Evolutionary conservation across 2,113 vertebrate genomes (phyloP), one percentile per base, ranked within the genome.

Genomic region (Balaeniceps rex): DNA sequence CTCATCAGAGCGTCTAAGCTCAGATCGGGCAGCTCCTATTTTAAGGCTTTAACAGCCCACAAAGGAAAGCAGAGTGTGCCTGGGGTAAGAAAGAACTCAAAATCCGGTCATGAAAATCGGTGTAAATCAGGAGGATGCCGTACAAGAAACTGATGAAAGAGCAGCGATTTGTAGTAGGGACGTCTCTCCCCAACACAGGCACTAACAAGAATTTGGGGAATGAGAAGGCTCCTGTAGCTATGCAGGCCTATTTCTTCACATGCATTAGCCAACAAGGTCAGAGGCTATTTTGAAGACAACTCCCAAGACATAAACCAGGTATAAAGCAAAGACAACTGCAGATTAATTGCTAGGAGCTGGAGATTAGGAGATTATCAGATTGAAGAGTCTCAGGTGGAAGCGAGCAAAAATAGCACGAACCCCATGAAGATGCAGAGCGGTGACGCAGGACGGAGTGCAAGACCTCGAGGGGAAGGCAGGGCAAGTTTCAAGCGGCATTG

Each of bases 311-410:
- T 94, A 96, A 97, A 7, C 75, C 95, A 96, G 91, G 95, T 97
- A 68, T 83, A 91, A 96, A 87, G 88, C 90, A 79, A 94, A 94
- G 64, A 64, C 71, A 84, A 90, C 64, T 17, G 61, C 66, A 72
- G 85, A 87, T 33, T 94, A 91, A 87, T 54, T 49, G 63, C 82
- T 66, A 47, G 90, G 93, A 87, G 42, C 74, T 72, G 65, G 71
- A 84, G 94, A 96, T 97, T 96, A 97, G 89, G 69, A 95, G 94
- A 95, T 97, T 96, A 97, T 89, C 92, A 89, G 94, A 93, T 95
- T 95, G 93, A 86, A 92, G 60, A 89, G 78, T 66, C 74, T 88
- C 94, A 87, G 78, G 52, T 93, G 83, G 95, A 91, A 86, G 80
- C 0, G 3, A 72, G 47, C 75, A 81, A 78, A 95, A 96, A 92